phyloP scores from a whole-genome alignment of 2,113 vertebrate genomes.

The Campylorhamphus procurvoides region DNA sequence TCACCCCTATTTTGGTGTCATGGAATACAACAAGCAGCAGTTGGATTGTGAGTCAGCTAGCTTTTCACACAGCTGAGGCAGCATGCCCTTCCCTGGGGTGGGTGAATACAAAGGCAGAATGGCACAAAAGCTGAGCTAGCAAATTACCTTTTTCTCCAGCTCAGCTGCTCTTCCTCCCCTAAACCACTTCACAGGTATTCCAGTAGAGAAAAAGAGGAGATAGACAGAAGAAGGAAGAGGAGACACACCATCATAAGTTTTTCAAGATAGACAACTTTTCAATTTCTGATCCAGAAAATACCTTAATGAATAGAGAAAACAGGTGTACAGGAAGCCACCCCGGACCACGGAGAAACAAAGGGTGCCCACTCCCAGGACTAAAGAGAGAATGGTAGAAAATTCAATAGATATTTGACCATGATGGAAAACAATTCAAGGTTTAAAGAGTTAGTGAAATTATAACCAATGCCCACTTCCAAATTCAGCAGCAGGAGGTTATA shows the following conservation, averaged over 20 bases:
- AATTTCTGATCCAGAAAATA: conserved; percentile 24
- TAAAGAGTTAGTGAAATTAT: background rate
- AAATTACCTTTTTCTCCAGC: background rate
- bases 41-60: background rate
- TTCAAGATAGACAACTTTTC: background rate
- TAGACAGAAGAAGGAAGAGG: conserved; percentile 5
- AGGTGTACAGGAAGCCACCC: background rate
- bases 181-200: conserved; percentile 4
- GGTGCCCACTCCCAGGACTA: background rate
- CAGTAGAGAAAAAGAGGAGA: background rate
- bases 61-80: background rate
- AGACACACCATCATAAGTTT: background rate
- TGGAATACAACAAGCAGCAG: background rate
- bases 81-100: background rate
- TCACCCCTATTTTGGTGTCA: background rate
- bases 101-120: background rate
- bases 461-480: fast-evolving
- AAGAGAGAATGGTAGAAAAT: background rate
- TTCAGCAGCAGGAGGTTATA: background rate
- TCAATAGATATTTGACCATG: background rate
- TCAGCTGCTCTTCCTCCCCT: background rate
- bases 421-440: background rate
- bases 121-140: background rate
- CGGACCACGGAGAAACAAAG: background rate
- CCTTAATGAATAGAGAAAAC: background rate